Evolutionary conservation across 2,113 vertebrate genomes (phyloP), one percentile per base, ranked within the genome.

Genomic region (Anser cygnoides): DNA sequence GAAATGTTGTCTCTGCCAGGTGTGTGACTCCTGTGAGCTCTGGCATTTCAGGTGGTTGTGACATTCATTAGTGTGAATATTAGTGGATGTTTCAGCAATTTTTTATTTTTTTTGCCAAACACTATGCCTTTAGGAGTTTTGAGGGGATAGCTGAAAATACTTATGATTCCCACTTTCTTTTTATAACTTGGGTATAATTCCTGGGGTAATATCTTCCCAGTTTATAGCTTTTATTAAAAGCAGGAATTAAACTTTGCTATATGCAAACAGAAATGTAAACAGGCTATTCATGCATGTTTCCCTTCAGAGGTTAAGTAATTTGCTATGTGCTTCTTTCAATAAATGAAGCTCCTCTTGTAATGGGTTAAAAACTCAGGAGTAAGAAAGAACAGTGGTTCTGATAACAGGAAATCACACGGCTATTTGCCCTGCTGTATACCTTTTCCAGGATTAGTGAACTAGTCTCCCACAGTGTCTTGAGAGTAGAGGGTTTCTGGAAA

Each of bases 371-470:
- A 46, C 22, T 78, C 54, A 65, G 63, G 70, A 93, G 70, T 78
- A 89, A 77, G 28, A 84, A 66, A 63, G 35, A 87, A 22, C 35
- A 68, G 3, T 87, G 29, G 49, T 74, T 74, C 52, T 76, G n/a
- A 29, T 46, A 70, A 52, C 12, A 70, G 62, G 43, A 83, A 68
- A 39, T 59, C 35, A 52, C 7, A 16, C n/a, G 21, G 22, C 67
- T 74, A 39, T 76, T 89, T 67, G 49, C 95, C 67, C 31, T 84
- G 37, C 59, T 93, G 23, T 43, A 92, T 54, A 19, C 28, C n/a
- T 95, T 97, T 96, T 94, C 44, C 52, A 82, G 94, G 54, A 63
- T 67, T 50, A 33, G 19, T 50, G 77, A 87, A 85, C 37, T 87
- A 43, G 72, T 90, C 29, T 71, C 84, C 73, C 44, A 61, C 15